A percentile compares a stretch with the other conserved stretches of the same genome.
phyloP scores from a whole-genome alignment of 2,888 invertebrate genomes.

The Pteria penguin region DNA sequence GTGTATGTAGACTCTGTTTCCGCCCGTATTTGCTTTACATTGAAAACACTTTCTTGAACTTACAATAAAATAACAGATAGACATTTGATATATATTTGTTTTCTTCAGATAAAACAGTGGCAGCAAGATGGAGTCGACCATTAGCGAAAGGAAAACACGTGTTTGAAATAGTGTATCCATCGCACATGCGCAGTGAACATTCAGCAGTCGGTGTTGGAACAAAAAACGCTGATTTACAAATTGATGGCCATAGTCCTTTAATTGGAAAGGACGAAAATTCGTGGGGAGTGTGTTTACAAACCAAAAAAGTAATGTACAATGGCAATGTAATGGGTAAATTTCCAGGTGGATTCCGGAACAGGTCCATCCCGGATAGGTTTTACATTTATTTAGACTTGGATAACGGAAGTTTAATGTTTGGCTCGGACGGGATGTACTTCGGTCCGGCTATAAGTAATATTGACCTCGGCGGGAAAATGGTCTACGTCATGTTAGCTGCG shows the following conservation, averaged over 20 bases:
- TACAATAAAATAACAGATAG: neutral
- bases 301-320: conserved; percentile 50
- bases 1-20: too few species aligned
- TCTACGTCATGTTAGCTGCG: conserved; percentile 63
- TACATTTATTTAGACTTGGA: conserved; percentile 70
- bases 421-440: conserved; percentile 59
- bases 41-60: neutral
- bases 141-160: conserved; percentile 65
- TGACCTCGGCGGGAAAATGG: conserved; percentile 36
- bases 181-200: conserved; percentile 49
- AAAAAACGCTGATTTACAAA: conserved; percentile 47
- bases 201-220: conserved; percentile 63
- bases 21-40: neutral
- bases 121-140: conserved; percentile 65
- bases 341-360: conserved; percentile 28
- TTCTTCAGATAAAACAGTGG: conserved; percentile 33
- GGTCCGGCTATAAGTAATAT: conserved; percentile 60
- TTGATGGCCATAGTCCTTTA: conserved; percentile 46
- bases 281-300: conserved; percentile 61
- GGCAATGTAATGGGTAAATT: conserved; percentile 42
- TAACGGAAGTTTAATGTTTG: conserved; percentile 59
- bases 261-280: conserved; percentile 53
- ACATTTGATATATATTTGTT: neutral
- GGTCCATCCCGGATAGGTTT: conserved; percentile 62
- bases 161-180: conserved; percentile 65